phyloP scores from a whole-genome alignment of 2,888 invertebrate genomes.

The Orgyia antiqua region DNA sequence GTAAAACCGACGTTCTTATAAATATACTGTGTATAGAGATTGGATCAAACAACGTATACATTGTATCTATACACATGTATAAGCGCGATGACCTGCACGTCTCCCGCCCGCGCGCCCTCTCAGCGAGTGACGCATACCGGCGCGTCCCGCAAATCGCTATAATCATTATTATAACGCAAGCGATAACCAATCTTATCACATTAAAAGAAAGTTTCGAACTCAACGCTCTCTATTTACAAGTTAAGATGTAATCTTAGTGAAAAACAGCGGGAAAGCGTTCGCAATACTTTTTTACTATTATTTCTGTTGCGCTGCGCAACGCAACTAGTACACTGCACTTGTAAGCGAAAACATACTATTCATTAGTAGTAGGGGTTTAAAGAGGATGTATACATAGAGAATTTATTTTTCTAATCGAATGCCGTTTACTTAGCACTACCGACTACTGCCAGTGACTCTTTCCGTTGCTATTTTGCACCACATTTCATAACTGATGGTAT shows the following conservation, averaged over 20 bases:
- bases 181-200: slow-evolving; percentile 28
- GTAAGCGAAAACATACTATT: slow-evolving; percentile 55
- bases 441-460: no score
- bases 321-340: slow-evolving; percentile 55
- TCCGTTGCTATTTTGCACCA: no score
- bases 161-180: slow-evolving; percentile 22
- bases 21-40: slow-evolving; percentile 29
- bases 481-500: no score
- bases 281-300: slow-evolving; percentile 60
- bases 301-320: slow-evolving; percentile 53
- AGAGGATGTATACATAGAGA: no score
- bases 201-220: slow-evolving; percentile 22
- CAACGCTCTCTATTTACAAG: slow-evolving; percentile 18
- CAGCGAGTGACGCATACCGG: slow-evolving; percentile 60
- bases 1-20: slow-evolving; percentile 43
- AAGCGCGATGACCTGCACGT: slow-evolving; percentile 68
- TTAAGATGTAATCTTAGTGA: slow-evolving; percentile 31
- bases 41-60: slow-evolving; percentile 45
- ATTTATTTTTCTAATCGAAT: no score
- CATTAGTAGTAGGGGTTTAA: no score
- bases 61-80: slow-evolving; percentile 34
- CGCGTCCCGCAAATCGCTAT: slow-evolving; percentile 35
- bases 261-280: slow-evolving; percentile 54
- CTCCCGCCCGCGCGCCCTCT: slow-evolving; percentile 40
- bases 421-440: no score